A percentile compares a stretch with the other conserved stretches of the same genome.
Conservation (phyloP, 2,113 vertebrate genomes). For the Sterrhoptilus dennistouni region DNA sequence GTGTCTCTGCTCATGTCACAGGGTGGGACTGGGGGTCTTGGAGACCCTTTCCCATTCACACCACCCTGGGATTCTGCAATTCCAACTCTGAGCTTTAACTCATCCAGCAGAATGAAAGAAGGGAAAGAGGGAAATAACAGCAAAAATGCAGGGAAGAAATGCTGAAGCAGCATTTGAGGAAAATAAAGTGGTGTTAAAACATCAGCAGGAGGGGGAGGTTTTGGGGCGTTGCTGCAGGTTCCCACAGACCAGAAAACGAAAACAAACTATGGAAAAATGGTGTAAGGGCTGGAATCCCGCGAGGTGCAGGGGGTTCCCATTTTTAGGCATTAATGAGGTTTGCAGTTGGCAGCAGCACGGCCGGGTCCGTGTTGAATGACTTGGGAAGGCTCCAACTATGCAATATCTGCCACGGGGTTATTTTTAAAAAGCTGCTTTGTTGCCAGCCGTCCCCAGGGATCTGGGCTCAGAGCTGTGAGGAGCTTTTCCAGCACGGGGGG, state of each 20-base stretch:
- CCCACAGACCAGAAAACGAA: no score
- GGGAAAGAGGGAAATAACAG: no score
- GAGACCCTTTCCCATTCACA: no score
- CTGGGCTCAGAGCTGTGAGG: not conserved
- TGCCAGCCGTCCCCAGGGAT: not conserved
- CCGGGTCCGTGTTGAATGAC: not conserved
- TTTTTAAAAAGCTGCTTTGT: slow-evolving; percentile 1
- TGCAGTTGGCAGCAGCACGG: not conserved
- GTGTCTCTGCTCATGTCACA: not conserved
- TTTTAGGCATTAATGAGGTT: not conserved
- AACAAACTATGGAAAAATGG: accelerated
- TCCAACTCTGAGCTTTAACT: accelerated
- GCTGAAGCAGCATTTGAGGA: not conserved
- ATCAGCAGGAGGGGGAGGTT: not conserved
- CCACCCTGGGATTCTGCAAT: not conserved
- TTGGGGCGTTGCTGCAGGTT: not conserved
- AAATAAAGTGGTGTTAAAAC: not conserved
- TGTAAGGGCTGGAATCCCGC: accelerated
- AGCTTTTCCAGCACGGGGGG: not conserved
- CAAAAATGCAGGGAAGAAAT: not conserved
- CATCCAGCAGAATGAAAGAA: no score
- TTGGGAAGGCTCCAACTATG: not conserved
- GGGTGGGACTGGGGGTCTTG: not conserved
- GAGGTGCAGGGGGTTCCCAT: not conserved
- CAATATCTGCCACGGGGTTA: not conserved